These are phyloP conservation scores for Rhagonycha lutea DNA, from an alignment of 2,888 invertebrate species.

Conservation along the genomic window DNA sequence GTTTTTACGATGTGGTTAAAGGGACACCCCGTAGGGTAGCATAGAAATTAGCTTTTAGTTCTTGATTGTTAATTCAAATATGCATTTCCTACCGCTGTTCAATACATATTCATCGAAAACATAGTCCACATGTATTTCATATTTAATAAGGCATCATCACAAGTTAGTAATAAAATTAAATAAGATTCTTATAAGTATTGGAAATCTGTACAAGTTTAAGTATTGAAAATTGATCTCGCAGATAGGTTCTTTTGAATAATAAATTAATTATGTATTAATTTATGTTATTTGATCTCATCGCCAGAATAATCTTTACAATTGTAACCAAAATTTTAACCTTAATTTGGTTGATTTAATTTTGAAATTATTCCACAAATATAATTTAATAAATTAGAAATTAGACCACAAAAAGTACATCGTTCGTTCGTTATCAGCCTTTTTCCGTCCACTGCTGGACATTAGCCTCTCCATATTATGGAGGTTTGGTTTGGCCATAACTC, in stretches of 20 bases:
- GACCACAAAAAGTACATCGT: too few species aligned
- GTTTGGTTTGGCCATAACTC: too few species aligned
- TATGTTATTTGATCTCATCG: too few species aligned
- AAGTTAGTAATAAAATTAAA: neutral
- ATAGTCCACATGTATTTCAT: neutral
- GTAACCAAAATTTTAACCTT: too few species aligned
- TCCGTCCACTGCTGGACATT: too few species aligned
- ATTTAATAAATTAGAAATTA: too few species aligned
- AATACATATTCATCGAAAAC: neutral
- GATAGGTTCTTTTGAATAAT: neutral
- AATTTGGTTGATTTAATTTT: too few species aligned
- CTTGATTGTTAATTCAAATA: constrained; percentile 21
- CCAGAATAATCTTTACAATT: too few species aligned
- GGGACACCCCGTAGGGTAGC: constrained; percentile 19
- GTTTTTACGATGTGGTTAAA: constrained; percentile 30
- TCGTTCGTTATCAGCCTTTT: too few species aligned
- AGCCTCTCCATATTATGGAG: too few species aligned
- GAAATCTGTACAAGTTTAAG: neutral
- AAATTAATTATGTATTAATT: neutral
- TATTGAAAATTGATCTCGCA: neutral
- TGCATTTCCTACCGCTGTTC: constrained; percentile 3
- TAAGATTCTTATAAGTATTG: neutral
- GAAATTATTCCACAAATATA: too few species aligned
- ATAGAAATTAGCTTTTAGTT: constrained; percentile 23
- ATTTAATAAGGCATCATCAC: neutral